Percentiles rank a stretch among this genome's conserved stretches.
Evolutionary conservation across 2,888 invertebrate genomes (phyloP).

Genomic region (Beris chalybata): DNA sequence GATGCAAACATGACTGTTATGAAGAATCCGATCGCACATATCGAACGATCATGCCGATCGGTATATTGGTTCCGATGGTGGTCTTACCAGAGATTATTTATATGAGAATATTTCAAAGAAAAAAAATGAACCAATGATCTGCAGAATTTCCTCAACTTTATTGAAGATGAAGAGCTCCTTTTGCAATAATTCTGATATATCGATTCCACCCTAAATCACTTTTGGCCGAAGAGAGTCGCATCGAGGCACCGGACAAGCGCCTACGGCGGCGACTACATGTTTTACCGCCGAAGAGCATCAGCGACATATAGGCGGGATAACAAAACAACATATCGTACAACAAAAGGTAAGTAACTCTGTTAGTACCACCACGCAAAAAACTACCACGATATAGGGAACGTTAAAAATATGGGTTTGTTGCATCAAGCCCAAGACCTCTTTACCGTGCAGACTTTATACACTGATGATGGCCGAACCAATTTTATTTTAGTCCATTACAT

Average conservation of each 20-base stretch:
- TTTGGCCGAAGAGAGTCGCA: background rate
- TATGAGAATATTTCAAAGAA: slow-evolving; percentile 26
- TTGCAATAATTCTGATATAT: slow-evolving; percentile 1
- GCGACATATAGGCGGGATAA: too few relatives aligned
- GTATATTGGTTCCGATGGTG: background rate
- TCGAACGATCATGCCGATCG: too few relatives aligned
- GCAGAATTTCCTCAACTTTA: slow-evolving; percentile 13
- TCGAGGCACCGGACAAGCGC: slow-evolving; percentile 9
- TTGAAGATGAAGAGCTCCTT: background rate
- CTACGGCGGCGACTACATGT: slow-evolving; percentile 1
- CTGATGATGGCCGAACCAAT: background rate
- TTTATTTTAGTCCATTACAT: slow-evolving; percentile 1
- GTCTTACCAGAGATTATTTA: slow-evolving; percentile 16
- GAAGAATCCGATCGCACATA: too few relatives aligned
- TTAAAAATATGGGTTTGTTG: too few relatives aligned
- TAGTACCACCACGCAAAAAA: too few relatives aligned
- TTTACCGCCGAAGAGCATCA: slow-evolving; percentile 9
- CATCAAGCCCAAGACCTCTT: background rate
- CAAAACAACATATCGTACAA: too few relatives aligned
- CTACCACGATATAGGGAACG: too few relatives aligned
- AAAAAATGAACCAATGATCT: slow-evolving; percentile 4
- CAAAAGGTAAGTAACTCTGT: too few relatives aligned
- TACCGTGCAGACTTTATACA: background rate
- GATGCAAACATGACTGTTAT: too few relatives aligned
- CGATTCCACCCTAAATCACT: slow-evolving; percentile 23